Percentiles rank a stretch among this genome's conserved stretches.
Evolutionary conservation across 2,888 invertebrate species (phyloP).

Genomic region (Euspilapteryx auroguttella): DNA sequence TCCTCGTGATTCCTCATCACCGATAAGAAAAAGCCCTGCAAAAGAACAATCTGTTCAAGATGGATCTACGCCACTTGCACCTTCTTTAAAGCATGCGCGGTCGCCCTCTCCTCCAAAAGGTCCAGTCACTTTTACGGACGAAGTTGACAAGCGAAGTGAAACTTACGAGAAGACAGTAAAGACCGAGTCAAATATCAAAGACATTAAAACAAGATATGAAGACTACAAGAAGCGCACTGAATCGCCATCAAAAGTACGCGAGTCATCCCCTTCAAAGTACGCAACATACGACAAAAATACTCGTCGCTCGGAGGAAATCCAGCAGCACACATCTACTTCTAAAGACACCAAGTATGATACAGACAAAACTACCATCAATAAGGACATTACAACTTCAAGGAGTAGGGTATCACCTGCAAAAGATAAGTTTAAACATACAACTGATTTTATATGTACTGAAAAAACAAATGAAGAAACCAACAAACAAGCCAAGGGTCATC

Average conservation of each 20-base stretch:
- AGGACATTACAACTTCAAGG: too few species aligned
- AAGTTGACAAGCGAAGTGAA: constrained; percentile 9
- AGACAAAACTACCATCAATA: too few species aligned
- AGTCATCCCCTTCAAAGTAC: constrained; percentile 16
- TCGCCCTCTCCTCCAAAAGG: constrained; percentile 25
- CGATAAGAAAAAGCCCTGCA: constrained; percentile 13
- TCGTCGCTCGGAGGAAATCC: constrained; percentile 9
- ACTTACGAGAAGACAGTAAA: constrained; percentile 9
- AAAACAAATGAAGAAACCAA: constrained; percentile 23
- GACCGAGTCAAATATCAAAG: constrained; percentile 5
- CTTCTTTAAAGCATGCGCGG: constrained; percentile 12
- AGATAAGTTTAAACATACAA: constrained; percentile 23
- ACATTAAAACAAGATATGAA: constrained; percentile 9
- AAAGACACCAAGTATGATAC: constrained; percentile 14
- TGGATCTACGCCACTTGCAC: constrained; percentile 7
- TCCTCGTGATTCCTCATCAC: constrained; percentile 12
- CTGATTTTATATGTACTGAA: constrained; percentile 31
- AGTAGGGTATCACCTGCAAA: constrained; percentile 13
- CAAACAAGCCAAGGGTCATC: constrained; percentile 23
- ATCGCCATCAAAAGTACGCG: too few species aligned
- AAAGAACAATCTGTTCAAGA: constrained; percentile 11
- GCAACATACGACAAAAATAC: constrained; percentile 18
- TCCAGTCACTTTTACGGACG: constrained; percentile 15
- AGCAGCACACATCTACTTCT: constrained; percentile 8
- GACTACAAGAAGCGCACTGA: constrained; percentile 1